phyloP scores from a whole-genome alignment of 2,113 vertebrate species.

The Otus sunia region DNA sequence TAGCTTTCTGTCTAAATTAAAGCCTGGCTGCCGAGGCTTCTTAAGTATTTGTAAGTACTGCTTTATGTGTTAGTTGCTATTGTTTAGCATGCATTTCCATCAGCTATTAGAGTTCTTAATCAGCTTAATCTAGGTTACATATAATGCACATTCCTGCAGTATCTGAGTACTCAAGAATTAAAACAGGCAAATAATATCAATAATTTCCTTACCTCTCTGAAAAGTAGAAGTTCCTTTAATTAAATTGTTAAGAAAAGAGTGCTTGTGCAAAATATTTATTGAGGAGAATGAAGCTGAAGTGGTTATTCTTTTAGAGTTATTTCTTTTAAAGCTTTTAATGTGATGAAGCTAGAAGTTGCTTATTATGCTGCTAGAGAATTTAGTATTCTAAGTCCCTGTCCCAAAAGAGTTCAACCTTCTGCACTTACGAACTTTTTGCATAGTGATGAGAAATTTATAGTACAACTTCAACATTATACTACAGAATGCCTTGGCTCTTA shows the following conservation, averaged over 20 bases:
- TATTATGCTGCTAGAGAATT: not conserved
- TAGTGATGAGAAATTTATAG: not conserved
- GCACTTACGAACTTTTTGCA: not conserved
- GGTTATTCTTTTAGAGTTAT: not conserved
- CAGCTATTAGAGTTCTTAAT: not conserved
- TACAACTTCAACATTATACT: not conserved
- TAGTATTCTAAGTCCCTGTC: not conserved
- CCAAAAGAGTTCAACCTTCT: not conserved
- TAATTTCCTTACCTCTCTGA: not conserved
- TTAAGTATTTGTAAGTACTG: not conserved
- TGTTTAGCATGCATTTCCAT: not conserved
- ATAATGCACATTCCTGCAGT: not conserved
- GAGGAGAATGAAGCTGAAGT: not conserved
- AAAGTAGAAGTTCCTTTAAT: not conserved
- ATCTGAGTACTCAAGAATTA: not conserved
- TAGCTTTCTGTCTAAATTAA: not conserved
- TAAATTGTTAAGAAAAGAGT: not conserved
- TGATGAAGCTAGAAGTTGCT: not conserved
- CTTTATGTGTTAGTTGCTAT: not conserved
- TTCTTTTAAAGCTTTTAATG: not conserved
- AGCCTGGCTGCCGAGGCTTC: not conserved
- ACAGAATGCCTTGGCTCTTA: not conserved
- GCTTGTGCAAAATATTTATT: not conserved
- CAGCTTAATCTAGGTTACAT: not conserved
- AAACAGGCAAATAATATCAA: not conserved